Conservation (phyloP, 2,113 vertebrate species). For the Megalops atlanticus region DNA sequence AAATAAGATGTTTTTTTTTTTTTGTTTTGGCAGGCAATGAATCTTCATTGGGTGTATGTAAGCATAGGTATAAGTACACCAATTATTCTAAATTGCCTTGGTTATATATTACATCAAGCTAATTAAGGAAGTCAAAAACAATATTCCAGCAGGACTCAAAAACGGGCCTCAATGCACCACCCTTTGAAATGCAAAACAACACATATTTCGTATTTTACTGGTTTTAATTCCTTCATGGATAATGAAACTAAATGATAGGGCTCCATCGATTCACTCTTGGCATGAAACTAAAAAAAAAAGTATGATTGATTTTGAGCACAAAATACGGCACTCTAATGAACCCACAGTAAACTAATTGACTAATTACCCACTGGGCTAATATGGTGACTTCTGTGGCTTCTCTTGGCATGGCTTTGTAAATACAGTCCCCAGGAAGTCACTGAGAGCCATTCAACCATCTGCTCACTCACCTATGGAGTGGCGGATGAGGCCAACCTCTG, state of each 20-base stretch:
- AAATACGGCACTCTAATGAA: neutral
- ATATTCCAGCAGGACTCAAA: neutral
- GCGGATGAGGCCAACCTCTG: conserved; percentile 11
- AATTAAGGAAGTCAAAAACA: neutral
- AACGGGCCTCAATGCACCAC: neutral
- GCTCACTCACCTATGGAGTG: conserved; percentile 18
- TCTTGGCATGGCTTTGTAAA: conserved; percentile 19
- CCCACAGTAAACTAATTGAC: conserved; percentile 19
- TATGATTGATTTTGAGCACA: neutral
- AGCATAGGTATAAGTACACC: neutral
- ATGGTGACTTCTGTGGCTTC: neutral
- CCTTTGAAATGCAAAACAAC: neutral
- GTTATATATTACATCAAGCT: neutral
- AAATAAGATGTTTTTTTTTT: too few species aligned
- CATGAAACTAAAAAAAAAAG: neutral
- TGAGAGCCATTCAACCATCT: conserved; percentile 19
- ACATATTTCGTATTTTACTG: neutral
- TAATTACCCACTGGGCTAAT: conserved; percentile 17
- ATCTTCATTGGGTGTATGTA: too few species aligned
- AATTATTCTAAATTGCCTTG: neutral
- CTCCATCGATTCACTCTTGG: conserved; percentile 36
- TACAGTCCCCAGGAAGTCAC: conserved; percentile 12
- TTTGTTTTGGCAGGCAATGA: too few species aligned
- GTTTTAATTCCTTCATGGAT: neutral
- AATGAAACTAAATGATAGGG: neutral